Base-by-base conservation (phyloP, 1,140 invertebrate species). In the Hyles euphorbiae region DNA sequence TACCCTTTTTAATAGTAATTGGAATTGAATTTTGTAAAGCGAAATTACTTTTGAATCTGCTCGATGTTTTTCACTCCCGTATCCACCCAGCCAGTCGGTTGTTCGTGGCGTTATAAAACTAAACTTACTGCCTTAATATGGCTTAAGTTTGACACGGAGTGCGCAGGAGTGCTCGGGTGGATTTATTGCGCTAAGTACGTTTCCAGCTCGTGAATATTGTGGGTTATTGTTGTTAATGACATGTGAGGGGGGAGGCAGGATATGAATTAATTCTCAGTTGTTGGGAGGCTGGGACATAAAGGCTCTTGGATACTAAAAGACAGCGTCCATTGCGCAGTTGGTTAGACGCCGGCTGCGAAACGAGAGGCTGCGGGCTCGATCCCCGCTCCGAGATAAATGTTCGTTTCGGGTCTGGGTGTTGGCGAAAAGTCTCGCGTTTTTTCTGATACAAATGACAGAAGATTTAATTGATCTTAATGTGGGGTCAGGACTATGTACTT, bases 131-230 rank as follows among this genome's bases (percentile, higher is more conserved):
- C 52, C 56, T 63, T 58, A 63, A 58, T 63, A 58, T 58, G 52
- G 56, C 56, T 63, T 63, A 58, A 58, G 61, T 63, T 63, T 56
- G 52, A 63, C 61, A 63, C 10, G 12, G 32, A 58, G 46, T 54
- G 56, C 56, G 51, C 52, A 46, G 11, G 55, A 58, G 61, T 57
- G 54, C 44, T 52, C n/a, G 3, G n/a, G n/a, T 34, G 45, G 52
- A 62, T 62, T 62, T 62, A 53, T 58, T 45, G 12, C 52, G 43
- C 33, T n/a, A 48, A 58, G 22, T 10, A 56, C 33, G 43, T 46
- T 57, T 62, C 54, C 45, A 34, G 50, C 48, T 43, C 45, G 9
- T 53, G 11, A 53, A 45, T 58, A 40, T 40, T 40, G 36, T 40
- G 4, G 4, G 36, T 40, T 40, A 40, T 40, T 40, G 36, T 40